A percentile compares a stretch with the other conserved stretches of the same genome.
These are phyloP conservation scores for Drosophila teissieri DNA, from an alignment of 1,140 invertebrate genomes.

Conservation along the genomic window DNA sequence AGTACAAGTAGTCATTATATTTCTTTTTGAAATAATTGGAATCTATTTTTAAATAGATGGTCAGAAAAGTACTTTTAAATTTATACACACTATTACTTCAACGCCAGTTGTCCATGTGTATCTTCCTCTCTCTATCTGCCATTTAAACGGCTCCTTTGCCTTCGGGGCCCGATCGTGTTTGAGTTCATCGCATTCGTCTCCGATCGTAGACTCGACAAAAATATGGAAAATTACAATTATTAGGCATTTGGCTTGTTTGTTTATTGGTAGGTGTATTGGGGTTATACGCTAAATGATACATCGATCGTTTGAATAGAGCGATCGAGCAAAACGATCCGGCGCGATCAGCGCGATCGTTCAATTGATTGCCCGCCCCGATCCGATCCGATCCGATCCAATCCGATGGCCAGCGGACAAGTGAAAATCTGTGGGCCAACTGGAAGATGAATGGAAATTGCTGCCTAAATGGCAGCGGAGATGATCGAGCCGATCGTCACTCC, in stretches of 20 bases:
- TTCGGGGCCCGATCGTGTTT: constrained; percentile 55
- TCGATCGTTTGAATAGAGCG: constrained; percentile 72
- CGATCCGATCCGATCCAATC: too few species aligned
- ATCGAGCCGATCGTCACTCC: constrained; percentile 52
- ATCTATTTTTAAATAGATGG: too few species aligned
- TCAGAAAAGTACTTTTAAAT: too few species aligned
- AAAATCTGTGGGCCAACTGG: constrained; percentile 37
- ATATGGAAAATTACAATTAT: constrained; percentile 83
- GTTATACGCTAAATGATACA: constrained; percentile 80
- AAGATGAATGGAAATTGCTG: constrained; percentile 78
- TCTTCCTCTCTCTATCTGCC: constrained; percentile 33
- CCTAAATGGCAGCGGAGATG: constrained; percentile 70
- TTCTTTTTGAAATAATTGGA: too few species aligned
- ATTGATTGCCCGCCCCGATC: constrained; percentile 58
- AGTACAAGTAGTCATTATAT: too few species aligned
- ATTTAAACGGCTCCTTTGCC: constrained; percentile 55
- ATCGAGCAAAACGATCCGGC: constrained; percentile 48
- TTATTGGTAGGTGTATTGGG: constrained; percentile 79
- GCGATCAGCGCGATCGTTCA: constrained; percentile 57
- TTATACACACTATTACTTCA: not conserved
- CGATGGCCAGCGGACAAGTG: constrained; percentile 51
- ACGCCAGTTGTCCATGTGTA: not conserved
- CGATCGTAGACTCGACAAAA: constrained; percentile 61
- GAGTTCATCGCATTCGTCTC: constrained; percentile 53
- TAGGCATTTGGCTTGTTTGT: constrained; percentile 82